Conservation (phyloP, 2,113 vertebrate species). For the Ctenomys sociabilis region DNA sequence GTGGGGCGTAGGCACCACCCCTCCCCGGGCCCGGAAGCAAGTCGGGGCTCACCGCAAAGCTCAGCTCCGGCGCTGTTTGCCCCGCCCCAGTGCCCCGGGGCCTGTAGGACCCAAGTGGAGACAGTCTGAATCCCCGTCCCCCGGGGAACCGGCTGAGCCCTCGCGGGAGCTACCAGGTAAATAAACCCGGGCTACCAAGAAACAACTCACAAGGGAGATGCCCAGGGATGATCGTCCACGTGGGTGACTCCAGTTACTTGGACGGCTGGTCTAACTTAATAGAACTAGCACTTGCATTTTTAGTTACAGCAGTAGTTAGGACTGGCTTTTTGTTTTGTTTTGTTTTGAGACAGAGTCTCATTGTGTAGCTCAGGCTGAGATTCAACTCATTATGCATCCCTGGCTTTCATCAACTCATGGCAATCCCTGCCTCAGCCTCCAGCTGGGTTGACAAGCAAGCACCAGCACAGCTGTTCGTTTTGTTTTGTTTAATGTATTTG, state of each 20-base stretch:
- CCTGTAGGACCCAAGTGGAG: background rate
- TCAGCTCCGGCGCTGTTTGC: accelerated
- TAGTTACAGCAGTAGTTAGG: background rate
- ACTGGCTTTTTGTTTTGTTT: background rate
- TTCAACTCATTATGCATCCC: background rate
- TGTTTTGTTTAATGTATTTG: background rate
- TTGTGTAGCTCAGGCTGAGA: background rate
- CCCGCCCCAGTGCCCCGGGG: accelerated
- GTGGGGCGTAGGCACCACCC: background rate
- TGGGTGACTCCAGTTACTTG: background rate
- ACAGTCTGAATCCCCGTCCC: background rate
- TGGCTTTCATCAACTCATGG: background rate
- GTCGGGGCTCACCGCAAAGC: background rate
- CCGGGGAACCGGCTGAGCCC: background rate
- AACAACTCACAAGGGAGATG: background rate
- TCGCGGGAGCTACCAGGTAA: background rate
- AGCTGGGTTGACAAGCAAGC: background rate
- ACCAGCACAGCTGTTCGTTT: background rate
- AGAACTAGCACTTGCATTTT: background rate
- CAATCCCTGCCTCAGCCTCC: background rate
- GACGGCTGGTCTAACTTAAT: background rate
- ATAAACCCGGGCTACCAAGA: background rate
- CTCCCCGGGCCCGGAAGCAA: conserved; percentile 14
- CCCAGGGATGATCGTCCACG: background rate
- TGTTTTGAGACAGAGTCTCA: background rate